Conservation (phyloP, 2,888 invertebrate species). For the Heliconius charithonia region DNA sequence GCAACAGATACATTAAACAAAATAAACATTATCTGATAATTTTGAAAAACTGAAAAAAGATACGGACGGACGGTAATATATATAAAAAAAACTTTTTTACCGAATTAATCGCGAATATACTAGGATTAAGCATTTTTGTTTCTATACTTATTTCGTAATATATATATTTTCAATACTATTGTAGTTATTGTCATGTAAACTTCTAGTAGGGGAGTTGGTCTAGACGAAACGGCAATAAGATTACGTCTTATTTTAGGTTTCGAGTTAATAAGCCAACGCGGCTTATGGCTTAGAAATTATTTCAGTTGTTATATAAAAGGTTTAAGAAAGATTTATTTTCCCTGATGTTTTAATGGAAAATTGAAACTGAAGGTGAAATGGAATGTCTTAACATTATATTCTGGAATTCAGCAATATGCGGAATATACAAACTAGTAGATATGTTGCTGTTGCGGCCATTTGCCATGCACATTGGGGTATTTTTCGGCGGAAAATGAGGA, state of each 20-base stretch:
- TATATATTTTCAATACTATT: neutral
- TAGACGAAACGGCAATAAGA: slow-evolving; percentile 17
- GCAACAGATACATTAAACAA: no score
- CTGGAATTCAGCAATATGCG: no score
- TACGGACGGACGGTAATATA: no score
- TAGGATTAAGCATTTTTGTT: no score
- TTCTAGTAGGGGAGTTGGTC: slow-evolving; percentile 14
- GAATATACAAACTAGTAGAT: no score
- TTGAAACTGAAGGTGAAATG: neutral
- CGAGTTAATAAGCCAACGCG: slow-evolving; percentile 5
- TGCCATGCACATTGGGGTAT: no score
- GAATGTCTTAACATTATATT: neutral
- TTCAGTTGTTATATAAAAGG: slow-evolving; percentile 8
- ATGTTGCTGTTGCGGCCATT: no score
- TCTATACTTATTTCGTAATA: neutral
- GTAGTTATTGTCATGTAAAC: neutral
- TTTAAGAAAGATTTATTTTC: neutral
- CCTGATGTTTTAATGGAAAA: neutral
- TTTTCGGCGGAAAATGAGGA: no score
- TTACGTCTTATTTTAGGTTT: slow-evolving; percentile 15
- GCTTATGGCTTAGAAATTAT: slow-evolving; percentile 22
- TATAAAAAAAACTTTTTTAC: no score
- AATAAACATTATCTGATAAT: no score
- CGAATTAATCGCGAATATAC: no score
- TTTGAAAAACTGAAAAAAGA: no score